Percentiles rank a stretch among this genome's conserved stretches.
These are phyloP conservation scores for Vesta saturnalis DNA, from an alignment of 2,888 invertebrate genomes.

Conservation along the genomic window DNA sequence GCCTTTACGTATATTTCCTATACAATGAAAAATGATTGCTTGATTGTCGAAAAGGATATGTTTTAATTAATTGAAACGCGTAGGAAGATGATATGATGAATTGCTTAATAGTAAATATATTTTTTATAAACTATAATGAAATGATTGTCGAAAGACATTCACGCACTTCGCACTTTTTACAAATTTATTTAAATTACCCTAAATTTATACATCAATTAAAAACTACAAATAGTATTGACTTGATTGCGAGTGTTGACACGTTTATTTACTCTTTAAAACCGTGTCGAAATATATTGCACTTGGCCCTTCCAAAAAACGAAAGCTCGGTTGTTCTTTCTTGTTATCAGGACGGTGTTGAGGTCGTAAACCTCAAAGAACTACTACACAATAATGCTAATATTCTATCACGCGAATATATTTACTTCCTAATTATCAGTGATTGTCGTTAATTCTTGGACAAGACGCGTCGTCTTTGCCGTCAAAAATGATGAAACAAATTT, in stretches of 20 bases:
- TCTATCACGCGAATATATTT: conserved; percentile 42
- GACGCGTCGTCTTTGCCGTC: conserved; percentile 55
- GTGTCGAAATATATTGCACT: conserved; percentile 49
- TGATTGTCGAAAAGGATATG: conserved; percentile 51
- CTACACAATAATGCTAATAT: conserved; percentile 26
- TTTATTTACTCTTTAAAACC: conserved; percentile 22
- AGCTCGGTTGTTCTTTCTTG: conserved; percentile 41
- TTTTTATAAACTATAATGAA: conserved; percentile 32
- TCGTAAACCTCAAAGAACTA: conserved; percentile 48
- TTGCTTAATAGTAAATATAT: conserved; percentile 24
- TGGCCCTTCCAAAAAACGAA: conserved; percentile 52
- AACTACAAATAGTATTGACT: conserved; percentile 53
- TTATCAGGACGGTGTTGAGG: conserved; percentile 52
- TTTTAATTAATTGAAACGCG: conserved; percentile 57
- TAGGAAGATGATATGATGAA: conserved; percentile 51
- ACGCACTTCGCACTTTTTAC: conserved; percentile 18
- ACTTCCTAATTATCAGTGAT: conserved; percentile 54
- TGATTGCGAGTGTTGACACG: conserved; percentile 52
- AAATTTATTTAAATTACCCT: conserved; percentile 5
- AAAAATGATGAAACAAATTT: conserved; percentile 56
- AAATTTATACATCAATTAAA: conserved; percentile 28
- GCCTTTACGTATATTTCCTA: conserved; percentile 23
- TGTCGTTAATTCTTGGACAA: conserved; percentile 63
- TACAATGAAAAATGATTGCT: conserved; percentile 41
- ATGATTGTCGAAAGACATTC: conserved; percentile 37